Evolutionary conservation across 2,797 vertebrate species (phyloP).

Genomic region (Hydrophis major): DNA sequence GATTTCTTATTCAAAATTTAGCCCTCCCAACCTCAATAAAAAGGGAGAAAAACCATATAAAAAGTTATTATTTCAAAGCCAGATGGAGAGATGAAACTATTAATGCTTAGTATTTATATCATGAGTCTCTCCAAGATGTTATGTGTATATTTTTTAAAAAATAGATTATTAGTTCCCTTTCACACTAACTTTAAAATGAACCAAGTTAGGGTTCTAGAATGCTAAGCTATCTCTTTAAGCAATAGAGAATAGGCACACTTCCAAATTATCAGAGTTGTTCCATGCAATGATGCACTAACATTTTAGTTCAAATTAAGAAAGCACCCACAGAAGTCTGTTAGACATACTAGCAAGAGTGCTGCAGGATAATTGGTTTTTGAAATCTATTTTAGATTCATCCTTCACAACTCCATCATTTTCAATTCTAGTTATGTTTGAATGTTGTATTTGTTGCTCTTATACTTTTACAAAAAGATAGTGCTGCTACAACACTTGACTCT

Average conservation of each 20-base stretch:
- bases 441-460: background rate
- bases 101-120: background rate
- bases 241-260: background rate
- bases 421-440: background rate
- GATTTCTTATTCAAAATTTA: background rate
- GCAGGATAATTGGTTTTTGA: background rate
- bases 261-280: background rate
- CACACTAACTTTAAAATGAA: slow-evolving; percentile 15
- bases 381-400: background rate
- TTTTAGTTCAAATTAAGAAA: background rate
- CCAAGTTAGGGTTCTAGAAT: background rate
- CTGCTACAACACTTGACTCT: slow-evolving; percentile 49
- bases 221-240: background rate
- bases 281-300: background rate
- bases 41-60: background rate
- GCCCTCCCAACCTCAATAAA: background rate
- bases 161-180: background rate
- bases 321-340: background rate
- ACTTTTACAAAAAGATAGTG: slow-evolving; percentile 36
- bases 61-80: slow-evolving; percentile 27
- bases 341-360: background rate
- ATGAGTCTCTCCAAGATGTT: background rate
- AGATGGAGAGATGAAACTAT: background rate
- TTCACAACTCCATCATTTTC: background rate
- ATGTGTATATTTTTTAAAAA: background rate